Percentiles rank a stretch among this genome's conserved stretches.
phyloP scores from a whole-genome alignment of 2,113 vertebrate genomes.

The Eptesicus fuscus region DNA sequence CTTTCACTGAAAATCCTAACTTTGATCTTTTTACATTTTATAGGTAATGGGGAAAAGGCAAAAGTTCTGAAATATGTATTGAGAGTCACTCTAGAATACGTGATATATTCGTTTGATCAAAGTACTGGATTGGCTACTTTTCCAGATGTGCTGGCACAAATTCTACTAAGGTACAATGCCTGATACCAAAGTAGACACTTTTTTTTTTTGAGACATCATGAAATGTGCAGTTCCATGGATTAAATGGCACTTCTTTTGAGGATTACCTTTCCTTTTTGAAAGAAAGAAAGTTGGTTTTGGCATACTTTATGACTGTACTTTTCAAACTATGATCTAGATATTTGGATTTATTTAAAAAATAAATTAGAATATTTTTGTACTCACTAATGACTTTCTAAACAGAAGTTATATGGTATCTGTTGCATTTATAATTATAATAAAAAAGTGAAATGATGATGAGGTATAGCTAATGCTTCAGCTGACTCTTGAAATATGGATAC shows the following conservation, averaged over 20 bases:
- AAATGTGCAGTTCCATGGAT: not conserved
- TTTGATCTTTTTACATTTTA: constrained; percentile 1
- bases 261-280: not conserved
- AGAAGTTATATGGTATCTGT: not conserved
- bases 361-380: not conserved
- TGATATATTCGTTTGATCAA: not conserved
- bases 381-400: constrained; percentile 1
- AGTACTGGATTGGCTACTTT: not conserved
- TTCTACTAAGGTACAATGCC: not conserved
- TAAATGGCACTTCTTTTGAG: not conserved
- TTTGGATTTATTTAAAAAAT: not conserved
- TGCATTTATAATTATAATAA: constrained; percentile 53
- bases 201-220: not conserved
- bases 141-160: not conserved
- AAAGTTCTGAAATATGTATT: not conserved
- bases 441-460: constrained; percentile 35
- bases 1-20: not conserved
- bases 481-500: not conserved
- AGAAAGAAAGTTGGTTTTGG: not conserved
- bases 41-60: not conserved
- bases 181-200: not conserved
- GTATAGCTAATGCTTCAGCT: constrained; percentile 5
- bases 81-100: not conserved
- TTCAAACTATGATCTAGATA: not conserved
- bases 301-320: not conserved